Conservation (phyloP, 2,113 vertebrate species). For the Hoplias malabaricus region DNA sequence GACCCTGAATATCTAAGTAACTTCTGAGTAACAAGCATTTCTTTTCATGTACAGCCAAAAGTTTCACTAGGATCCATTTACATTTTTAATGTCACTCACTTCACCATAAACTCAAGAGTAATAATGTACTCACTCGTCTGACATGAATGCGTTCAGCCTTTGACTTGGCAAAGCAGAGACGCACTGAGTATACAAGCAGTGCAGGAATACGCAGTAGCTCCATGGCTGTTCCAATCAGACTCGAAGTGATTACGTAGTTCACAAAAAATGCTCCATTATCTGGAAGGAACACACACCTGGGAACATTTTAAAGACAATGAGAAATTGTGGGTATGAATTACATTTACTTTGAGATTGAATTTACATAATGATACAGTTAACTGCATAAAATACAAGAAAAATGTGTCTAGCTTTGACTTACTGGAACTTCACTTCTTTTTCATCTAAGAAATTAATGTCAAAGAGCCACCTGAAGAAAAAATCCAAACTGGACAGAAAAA, state of each 20-base stretch:
- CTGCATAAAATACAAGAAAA: not conserved
- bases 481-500: constrained; percentile 77
- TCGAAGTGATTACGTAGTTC: constrained; percentile 92
- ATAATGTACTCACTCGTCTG: constrained; percentile 76
- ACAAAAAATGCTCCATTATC: constrained; percentile 97
- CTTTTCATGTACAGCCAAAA: not conserved
- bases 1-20: not conserved
- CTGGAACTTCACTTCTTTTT: constrained; percentile 89
- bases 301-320: not conserved
- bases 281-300: constrained; percentile 93
- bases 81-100: too few species aligned
- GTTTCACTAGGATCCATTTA: not conserved
- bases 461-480: constrained; percentile 96
- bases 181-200: constrained; percentile 80
- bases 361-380: not conserved
- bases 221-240: constrained; percentile 89
- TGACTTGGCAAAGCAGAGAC: constrained; percentile 90
- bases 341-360: not conserved
- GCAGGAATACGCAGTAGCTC: constrained; percentile 88
- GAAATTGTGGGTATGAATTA: not conserved
- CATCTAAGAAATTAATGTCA: constrained; percentile 86
- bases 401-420: constrained; percentile 71
- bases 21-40: not conserved
- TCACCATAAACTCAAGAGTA: not conserved
- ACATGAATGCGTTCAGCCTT: constrained; percentile 90